Conservation (phyloP, 2,888 invertebrate genomes). For the Aleiodes testaceus region DNA sequence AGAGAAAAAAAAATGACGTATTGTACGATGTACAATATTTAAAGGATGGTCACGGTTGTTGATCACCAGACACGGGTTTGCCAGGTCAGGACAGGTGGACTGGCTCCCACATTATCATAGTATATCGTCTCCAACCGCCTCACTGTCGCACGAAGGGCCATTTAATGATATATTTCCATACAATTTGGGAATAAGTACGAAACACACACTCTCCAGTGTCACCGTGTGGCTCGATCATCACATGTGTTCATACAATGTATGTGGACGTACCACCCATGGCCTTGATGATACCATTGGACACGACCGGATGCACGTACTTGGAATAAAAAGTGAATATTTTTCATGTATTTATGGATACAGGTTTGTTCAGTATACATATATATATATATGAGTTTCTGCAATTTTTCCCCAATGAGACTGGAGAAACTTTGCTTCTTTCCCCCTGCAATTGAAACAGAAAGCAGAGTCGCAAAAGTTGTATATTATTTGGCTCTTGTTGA, state of each 20-base stretch:
- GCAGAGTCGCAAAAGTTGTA: conserved; percentile 7
- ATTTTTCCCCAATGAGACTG: not conserved
- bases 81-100: conserved; percentile 59
- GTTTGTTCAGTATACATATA: not conserved
- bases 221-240: conserved; percentile 17
- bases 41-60: conserved; percentile 38
- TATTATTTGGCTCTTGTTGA: conserved; percentile 18
- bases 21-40: conserved; percentile 32
- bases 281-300: not conserved
- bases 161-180: conserved; percentile 22
- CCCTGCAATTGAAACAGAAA: conserved; percentile 2
- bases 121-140: conserved; percentile 33
- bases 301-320: conserved; percentile 4
- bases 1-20: not conserved
- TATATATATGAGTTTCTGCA: not conserved
- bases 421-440: conserved; percentile 17
- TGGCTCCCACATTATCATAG: conserved; percentile 55
- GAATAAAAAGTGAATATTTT: not conserved
- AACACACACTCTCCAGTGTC: conserved; percentile 5
- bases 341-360: conserved; percentile 1
- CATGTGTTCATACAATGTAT: not conserved
- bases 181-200: conserved; percentile 11
- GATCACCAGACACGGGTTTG: conserved; percentile 20
- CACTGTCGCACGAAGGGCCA: conserved; percentile 42
- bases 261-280: not conserved